Evolutionary conservation across 1,140 invertebrate genomes (phyloP).

Genomic region (Drosophila busckii): DNA sequence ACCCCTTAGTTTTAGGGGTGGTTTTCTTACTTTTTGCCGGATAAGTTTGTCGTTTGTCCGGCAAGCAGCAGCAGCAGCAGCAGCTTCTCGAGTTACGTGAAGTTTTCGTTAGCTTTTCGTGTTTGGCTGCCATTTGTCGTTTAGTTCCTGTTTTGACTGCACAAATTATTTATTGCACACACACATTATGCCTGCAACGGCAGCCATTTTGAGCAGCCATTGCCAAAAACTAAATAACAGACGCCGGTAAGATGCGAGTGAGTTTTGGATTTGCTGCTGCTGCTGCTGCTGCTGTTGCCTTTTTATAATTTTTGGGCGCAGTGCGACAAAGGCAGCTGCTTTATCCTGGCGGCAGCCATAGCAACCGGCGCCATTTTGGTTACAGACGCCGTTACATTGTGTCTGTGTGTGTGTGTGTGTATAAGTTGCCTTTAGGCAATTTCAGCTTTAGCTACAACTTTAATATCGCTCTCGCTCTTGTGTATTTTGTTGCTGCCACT

Average conservation of each 20-base stretch:
- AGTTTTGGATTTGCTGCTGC: not conserved
- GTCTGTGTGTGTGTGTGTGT: constrained; percentile 12
- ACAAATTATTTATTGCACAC: constrained; percentile 33
- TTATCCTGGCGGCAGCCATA: constrained; percentile 39
- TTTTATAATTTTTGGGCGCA: not conserved
- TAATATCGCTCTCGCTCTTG: constrained; percentile 4
- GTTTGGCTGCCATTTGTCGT: constrained; percentile 42
- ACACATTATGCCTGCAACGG: constrained; percentile 21
- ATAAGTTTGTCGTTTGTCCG: constrained; percentile 2
- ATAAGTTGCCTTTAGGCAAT: constrained; percentile 16
- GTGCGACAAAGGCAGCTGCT: constrained; percentile 12
- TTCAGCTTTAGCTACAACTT: constrained; percentile 8
- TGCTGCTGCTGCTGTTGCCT: not conserved
- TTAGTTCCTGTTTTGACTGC: constrained; percentile 46
- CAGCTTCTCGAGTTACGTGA: no score
- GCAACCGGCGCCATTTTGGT: constrained; percentile 45
- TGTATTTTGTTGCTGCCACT: constrained; percentile 27
- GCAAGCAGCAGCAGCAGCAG: no score
- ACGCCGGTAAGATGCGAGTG: constrained; percentile 1
- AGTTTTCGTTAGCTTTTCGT: constrained; percentile 9
- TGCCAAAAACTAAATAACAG: constrained; percentile 14
- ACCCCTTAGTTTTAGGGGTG: no score
- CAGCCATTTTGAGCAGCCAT: constrained; percentile 28
- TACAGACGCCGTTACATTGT: not conserved
- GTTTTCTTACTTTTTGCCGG: no score